Percentiles rank a stretch among this genome's conserved stretches.
These are phyloP conservation scores for Vireo griseus DNA, from an alignment of 2,797 vertebrate genomes.

Conservation along the genomic window DNA sequence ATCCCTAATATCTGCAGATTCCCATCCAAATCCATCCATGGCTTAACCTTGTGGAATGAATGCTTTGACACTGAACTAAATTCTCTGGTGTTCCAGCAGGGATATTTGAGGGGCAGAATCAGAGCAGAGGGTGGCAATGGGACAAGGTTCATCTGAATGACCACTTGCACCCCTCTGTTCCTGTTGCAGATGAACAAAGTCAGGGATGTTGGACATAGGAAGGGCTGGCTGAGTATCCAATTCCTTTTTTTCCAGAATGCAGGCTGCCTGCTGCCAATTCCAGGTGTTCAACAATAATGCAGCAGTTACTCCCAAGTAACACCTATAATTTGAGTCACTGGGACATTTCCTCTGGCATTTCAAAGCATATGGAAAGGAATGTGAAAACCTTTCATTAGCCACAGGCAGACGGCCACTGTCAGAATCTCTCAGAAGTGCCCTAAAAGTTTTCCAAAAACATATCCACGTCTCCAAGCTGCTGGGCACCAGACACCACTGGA, in stretches of 20 bases:
- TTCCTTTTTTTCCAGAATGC: not conserved
- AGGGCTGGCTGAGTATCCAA: not conserved
- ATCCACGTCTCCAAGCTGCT: not conserved
- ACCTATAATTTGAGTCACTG: conserved; percentile 57
- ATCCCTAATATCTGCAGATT: not conserved
- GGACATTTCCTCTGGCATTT: conserved; percentile 62
- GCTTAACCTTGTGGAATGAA: not conserved
- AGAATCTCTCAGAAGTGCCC: conserved; percentile 14
- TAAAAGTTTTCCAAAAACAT: not conserved
- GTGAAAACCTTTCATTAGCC: conserved; percentile 63
- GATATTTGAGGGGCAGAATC: not conserved
- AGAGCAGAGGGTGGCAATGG: not conserved
- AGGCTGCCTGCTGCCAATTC: conserved; percentile 12
- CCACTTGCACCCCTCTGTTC: not conserved
- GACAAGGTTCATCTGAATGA: not conserved
- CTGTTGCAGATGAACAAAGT: not conserved
- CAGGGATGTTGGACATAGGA: not conserved
- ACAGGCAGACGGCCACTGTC: conserved; percentile 70
- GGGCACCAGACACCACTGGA: not conserved
- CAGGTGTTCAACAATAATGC: conserved; percentile 51
- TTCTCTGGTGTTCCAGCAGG: not conserved
- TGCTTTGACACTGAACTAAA: not conserved
- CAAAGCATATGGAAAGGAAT: conserved; percentile 42
- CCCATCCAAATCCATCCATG: not conserved
- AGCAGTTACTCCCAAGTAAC: conserved; percentile 14